These are phyloP conservation scores for Lepidurus apus DNA, from an alignment of 1,140 invertebrate genomes.

Conservation along the genomic window DNA sequence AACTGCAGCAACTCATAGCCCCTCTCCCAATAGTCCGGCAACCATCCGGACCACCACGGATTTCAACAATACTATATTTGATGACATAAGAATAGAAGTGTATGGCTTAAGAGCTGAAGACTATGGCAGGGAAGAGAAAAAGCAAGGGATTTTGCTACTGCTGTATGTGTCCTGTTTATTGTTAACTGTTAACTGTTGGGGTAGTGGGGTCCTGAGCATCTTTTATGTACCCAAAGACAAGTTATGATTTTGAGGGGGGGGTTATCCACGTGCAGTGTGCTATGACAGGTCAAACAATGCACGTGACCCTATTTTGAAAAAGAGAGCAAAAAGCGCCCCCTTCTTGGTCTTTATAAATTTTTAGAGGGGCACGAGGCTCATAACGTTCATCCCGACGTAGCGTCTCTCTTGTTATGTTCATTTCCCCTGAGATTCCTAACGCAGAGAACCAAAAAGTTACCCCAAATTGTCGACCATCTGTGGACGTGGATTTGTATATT, in stretches of 20 bases:
- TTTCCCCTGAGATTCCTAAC: background rate
- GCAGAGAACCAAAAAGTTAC: background rate
- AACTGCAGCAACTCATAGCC: no score
- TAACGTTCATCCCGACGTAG: background rate
- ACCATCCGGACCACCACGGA: no score
- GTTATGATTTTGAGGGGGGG: background rate
- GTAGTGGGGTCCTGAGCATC: no score
- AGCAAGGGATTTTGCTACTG: no score
- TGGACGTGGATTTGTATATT: background rate
- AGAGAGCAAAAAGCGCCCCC: background rate
- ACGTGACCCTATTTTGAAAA: background rate
- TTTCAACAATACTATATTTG: no score
- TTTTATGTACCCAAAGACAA: background rate
- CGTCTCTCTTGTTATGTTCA: background rate
- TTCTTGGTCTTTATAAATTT: background rate
- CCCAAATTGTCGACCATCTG: slow-evolving; percentile 5
- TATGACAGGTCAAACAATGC: background rate
- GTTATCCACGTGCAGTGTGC: background rate
- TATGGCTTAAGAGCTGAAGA: no score
- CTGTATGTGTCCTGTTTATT: no score
- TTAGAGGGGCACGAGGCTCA: background rate
- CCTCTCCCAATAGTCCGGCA: no score
- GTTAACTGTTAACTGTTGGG: no score
- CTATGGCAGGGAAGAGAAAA: no score
- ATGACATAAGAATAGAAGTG: no score